These are phyloP conservation scores for Neocloeon triangulifer DNA, from an alignment of 1,140 invertebrate species.

Conservation along the genomic window DNA sequence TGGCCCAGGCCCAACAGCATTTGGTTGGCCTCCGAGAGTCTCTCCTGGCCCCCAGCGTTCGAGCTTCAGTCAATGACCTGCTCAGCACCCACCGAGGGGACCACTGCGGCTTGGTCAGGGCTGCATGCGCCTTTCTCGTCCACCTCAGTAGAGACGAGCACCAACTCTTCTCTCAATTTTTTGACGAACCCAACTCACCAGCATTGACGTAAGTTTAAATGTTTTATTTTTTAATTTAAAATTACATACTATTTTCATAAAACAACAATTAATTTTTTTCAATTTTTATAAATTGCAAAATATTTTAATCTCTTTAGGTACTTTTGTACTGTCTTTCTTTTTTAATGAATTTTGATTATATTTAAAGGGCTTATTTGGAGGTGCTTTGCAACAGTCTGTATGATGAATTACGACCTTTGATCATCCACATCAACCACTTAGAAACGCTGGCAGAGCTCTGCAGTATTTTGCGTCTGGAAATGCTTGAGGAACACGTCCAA, in stretches of 20 bases:
- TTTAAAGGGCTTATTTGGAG: slow-evolving; percentile 35
- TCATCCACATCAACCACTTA: slow-evolving; percentile 93
- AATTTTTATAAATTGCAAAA: not conserved
- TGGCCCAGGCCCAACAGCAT: not conserved
- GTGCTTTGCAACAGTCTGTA: slow-evolving; percentile 75
- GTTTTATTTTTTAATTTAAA: slow-evolving; percentile 9
- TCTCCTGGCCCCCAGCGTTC: not conserved
- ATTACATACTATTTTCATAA: not conserved
- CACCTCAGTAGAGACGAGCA: slow-evolving; percentile 85
- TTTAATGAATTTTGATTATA: slow-evolving; percentile 1
- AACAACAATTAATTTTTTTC: slow-evolving; percentile 1
- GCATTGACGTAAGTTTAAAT: slow-evolving; percentile 36
- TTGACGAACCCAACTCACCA: slow-evolving; percentile 34
- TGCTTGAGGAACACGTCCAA: slow-evolving; percentile 81
- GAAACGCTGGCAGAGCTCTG: slow-evolving; percentile 95
- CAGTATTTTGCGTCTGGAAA: slow-evolving; percentile 77
- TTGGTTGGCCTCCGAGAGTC: not conserved
- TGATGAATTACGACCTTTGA: slow-evolving; percentile 78
- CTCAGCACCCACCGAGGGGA: slow-evolving; percentile 28
- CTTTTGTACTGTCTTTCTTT: slow-evolving; percentile 1
- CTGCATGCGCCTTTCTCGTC: slow-evolving; percentile 69
- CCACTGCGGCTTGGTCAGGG: slow-evolving; percentile 68
- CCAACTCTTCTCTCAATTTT: slow-evolving; percentile 75
- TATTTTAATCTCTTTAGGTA: not conserved
- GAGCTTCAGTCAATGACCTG: not conserved